A percentile compares a stretch with the other conserved stretches of the same genome.
phyloP scores from a whole-genome alignment of 2,888 invertebrate genomes.

The Holacanthella duospinosa region DNA sequence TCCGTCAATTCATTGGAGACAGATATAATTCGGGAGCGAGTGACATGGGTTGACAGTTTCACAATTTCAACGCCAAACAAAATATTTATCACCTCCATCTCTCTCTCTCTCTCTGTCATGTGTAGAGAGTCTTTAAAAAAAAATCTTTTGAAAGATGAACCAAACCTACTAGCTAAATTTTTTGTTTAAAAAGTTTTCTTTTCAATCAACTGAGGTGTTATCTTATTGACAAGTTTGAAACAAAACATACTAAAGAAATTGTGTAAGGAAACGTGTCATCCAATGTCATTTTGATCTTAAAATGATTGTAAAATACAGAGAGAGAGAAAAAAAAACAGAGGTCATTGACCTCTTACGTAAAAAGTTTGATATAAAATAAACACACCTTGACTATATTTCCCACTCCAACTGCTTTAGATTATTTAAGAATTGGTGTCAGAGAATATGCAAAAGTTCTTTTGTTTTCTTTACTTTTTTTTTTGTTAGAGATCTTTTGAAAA shows the following conservation, averaged over 20 bases:
- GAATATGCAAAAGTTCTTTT: too few species aligned
- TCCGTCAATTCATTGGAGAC: not conserved
- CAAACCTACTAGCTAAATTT: too few species aligned
- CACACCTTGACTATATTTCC: not conserved
- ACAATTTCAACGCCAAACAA: not conserved
- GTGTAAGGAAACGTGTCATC: too few species aligned
- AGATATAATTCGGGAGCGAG: too few species aligned
- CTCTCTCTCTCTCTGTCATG: too few species aligned
- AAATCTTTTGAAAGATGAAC: too few species aligned
- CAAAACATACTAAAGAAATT: too few species aligned
- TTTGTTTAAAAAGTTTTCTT: not conserved
- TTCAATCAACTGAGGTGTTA: not conserved
- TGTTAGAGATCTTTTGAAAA: too few species aligned
- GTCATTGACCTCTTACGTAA: conserved; percentile 1
- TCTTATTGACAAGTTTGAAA: not conserved
- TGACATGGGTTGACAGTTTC: too few species aligned
- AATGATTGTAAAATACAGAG: not conserved
- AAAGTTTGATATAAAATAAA: not conserved
- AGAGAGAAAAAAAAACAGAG: too few species aligned
- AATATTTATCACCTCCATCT: not conserved
- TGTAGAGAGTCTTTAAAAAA: too few species aligned
- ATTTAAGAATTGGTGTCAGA: not conserved
- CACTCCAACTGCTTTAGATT: not conserved
- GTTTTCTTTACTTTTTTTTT: too few species aligned
- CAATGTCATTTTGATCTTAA: not conserved